These are phyloP conservation scores for Mechanitis mazaeus DNA, from an alignment of 2,888 invertebrate species.

Conservation along the genomic window DNA sequence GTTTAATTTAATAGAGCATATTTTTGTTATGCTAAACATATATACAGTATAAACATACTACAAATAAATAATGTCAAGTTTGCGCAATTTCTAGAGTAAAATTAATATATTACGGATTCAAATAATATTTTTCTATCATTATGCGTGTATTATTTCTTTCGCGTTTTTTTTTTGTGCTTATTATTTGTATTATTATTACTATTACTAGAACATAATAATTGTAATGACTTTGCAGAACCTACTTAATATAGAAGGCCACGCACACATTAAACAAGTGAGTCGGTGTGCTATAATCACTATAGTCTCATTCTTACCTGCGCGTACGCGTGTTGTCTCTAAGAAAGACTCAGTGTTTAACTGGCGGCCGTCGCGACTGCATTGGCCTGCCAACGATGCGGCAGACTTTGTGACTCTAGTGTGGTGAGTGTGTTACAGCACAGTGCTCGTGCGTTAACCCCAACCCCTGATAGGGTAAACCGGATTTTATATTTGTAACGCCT, in stretches of 20 bases:
- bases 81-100: neutral
- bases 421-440: conserved; percentile 68
- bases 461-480: conserved; percentile 73
- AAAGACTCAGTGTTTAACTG: conserved; percentile 68
- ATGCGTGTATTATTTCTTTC: neutral
- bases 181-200: neutral
- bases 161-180: neutral
- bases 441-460: conserved; percentile 72
- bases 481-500: conserved; percentile 63
- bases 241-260: conserved; percentile 31
- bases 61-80: too few species aligned
- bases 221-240: conserved; percentile 27
- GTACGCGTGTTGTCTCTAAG: conserved; percentile 57
- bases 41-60: neutral
- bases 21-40: neutral
- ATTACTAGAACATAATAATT: conserved; percentile 3
- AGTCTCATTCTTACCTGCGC: conserved; percentile 66
- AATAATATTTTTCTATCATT: neutral
- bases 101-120: neutral
- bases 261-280: conserved; percentile 37
- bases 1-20: neutral
- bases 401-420: conserved; percentile 66
- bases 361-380: conserved; percentile 69
- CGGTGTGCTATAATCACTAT: conserved; percentile 48
- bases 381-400: conserved; percentile 67